Percentiles rank a stretch among this genome's conserved stretches.
Conservation (phyloP, 1,140 invertebrate species). For the Philopotamus ludificatus region DNA sequence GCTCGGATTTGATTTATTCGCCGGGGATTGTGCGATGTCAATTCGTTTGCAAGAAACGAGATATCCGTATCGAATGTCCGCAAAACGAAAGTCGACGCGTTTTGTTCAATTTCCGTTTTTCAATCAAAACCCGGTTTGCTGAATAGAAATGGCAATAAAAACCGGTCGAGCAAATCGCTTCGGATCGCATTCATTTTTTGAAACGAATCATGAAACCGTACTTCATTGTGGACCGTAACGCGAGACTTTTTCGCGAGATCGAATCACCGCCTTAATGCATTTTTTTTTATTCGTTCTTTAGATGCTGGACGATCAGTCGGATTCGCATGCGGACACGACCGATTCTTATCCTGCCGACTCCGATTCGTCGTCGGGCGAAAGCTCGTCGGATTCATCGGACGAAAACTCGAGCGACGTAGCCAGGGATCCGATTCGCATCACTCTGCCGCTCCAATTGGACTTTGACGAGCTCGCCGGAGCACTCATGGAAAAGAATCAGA, state of each 20-base stretch:
- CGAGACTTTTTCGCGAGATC: background rate
- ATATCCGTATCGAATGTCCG: too few relatives aligned
- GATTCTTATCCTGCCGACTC: constrained; percentile 44
- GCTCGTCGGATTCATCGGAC: constrained; percentile 37
- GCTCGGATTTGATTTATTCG: too few relatives aligned
- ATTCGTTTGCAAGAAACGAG: too few relatives aligned
- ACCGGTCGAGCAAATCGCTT: background rate
- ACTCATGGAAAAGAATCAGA: constrained; percentile 73
- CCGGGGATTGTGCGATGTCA: too few relatives aligned
- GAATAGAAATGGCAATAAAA: background rate
- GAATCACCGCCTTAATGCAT: background rate
- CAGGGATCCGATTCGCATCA: constrained; percentile 66
- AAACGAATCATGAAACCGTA: background rate
- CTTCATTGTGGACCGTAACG: background rate
- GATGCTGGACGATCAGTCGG: constrained; percentile 41
- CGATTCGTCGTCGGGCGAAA: constrained; percentile 40
- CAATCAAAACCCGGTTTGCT: background rate
- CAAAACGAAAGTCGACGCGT: background rate
- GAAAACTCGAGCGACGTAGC: constrained; percentile 55
- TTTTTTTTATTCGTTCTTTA: constrained; percentile 35
- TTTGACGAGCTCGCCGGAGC: constrained; percentile 76
- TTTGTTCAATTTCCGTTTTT: background rate
- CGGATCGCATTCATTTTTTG: background rate
- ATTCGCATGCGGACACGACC: constrained; percentile 43
- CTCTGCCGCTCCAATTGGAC: constrained; percentile 75